phyloP scores from a whole-genome alignment of 2,797 vertebrate genomes.

The Pantherophis alleghaniensis region DNA sequence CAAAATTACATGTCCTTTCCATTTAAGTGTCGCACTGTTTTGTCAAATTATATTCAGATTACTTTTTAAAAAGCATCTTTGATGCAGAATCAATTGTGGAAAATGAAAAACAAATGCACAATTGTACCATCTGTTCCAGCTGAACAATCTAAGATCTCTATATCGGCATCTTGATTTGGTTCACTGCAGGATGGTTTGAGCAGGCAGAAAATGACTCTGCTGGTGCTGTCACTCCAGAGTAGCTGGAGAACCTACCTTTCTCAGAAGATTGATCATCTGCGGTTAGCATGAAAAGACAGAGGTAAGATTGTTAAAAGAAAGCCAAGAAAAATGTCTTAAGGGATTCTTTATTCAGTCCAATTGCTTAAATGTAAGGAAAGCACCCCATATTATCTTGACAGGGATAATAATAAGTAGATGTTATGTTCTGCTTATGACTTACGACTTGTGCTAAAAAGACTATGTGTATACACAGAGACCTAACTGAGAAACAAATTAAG shows the following conservation, averaged over 20 bases:
- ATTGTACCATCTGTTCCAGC: background rate
- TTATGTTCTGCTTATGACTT: background rate
- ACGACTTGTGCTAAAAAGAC: background rate
- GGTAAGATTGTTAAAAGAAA: conserved; percentile 61
- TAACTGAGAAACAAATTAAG: background rate
- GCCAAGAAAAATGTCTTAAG: conserved; percentile 39
- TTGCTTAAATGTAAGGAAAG: background rate
- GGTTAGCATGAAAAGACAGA: conserved; percentile 82
- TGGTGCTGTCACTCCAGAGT: background rate
- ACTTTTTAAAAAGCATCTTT: background rate
- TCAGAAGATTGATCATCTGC: conserved; percentile 89
- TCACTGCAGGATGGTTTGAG: background rate
- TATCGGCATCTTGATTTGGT: background rate
- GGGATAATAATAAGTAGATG: background rate
- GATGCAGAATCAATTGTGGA: background rate
- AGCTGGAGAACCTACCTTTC: conserved; percentile 80
- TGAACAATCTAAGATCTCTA: background rate
- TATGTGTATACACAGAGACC: background rate
- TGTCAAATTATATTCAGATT: background rate
- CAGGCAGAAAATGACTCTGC: background rate
- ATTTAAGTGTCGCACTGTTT: background rate
- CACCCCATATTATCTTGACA: background rate
- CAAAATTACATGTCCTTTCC: background rate
- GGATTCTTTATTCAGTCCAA: background rate
- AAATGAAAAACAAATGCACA: background rate